Evolutionary conservation across 2,113 vertebrate species (phyloP), one percentile per base, ranked within the genome.

Genomic region (Dinomys branickii): DNA sequence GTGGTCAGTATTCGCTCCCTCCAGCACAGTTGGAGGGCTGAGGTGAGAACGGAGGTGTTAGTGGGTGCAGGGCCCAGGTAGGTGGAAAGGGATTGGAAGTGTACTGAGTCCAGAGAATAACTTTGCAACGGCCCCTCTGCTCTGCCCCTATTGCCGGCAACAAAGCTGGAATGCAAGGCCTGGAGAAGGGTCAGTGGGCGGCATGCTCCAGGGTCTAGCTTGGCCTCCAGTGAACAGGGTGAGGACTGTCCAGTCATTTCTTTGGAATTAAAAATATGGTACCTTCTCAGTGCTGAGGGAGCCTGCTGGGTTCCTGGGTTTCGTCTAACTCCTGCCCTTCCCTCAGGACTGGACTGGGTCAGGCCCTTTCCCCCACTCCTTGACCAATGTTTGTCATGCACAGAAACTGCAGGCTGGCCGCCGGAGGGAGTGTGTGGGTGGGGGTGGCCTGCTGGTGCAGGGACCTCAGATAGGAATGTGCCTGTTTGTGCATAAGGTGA

Each of bases 191-290:
- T 35, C 38, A 7, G 24, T n/a, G 54, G 24, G 33, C 6, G 28
- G 54, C 63, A 4, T 41, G 20, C 63, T 26, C 61, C 50, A 35
- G 73, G 38, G 20, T 11, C 47, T 52, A 52, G 54, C 67, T 78
- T 47, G 73, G 65, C 75, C 33, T 80, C 56, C 44, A 20, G 47
- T 91, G 59, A 81, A 87, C 73, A 91, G 89, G 84, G 63, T 77
- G 91, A 52, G 69, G 82, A 90, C 59, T 85, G 93, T 94, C 88
- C 44, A 8, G 59, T 50, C 92, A 88, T 82, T 88, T 94, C 92
- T 93, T 61, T 92, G 94, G 63, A 96, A 90, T 88, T 83, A 78
- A 91, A 90, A 78, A 84, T 77, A 77, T 78, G 90, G 38, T 1
- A 10, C 8, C 58, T 91, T 95, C 86, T 92, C 71, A 17, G 50